Base-by-base conservation (phyloP, 2,113 vertebrate genomes). In the Butorides virescens region DNA sequence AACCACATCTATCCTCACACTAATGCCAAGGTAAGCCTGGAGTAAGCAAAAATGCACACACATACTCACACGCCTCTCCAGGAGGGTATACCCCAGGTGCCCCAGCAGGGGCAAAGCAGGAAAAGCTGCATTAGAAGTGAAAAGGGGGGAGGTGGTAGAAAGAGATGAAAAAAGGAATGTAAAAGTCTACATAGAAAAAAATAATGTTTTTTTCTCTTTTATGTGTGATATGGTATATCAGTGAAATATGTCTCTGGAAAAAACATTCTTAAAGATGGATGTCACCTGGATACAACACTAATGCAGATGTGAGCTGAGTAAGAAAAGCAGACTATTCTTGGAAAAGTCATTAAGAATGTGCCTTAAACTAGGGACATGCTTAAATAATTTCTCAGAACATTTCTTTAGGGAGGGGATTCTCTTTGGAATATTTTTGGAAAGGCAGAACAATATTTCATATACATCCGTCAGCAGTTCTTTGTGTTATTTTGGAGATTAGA, bases 161-260 rank as follows among this genome's bases (percentile, higher is more conserved):
- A 3, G 8, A 29, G 17, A n/a, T 47, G 8, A 14, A 39, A 53
- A 76, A 63, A 72, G 7, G 3, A 27, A n/a, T 21, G 3, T 53
- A 30, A 42, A 85, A 53, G 1, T 34, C 23, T 47, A 5, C 6
- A 30, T 7, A 44, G 21, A 5, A 47, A 50, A 87, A 77, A 59
- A 26, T 2, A 23, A 7, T 10, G 0, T 0, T 7, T 42, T n/a
- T 25, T 47, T 15, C 26, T 20, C 3, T 7, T 56, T 82, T 58
- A 34, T 52, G 16, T 55, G 53, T 32, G 11, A 25, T 39, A 46
- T 11, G 1, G 4, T 29, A 10, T 44, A 58, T 61, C 19, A 65
- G 11, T 10, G 8, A 82, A 63, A 78, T 21, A 19, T 12, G 10
- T 15, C 11, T 58, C 37, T 37, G 44, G 32, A 61, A 59, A 66